A percentile compares a stretch with the other conserved stretches of the same genome.
Conservation (phyloP, 2,888 invertebrate species). For the Chorisops tibialis region DNA sequence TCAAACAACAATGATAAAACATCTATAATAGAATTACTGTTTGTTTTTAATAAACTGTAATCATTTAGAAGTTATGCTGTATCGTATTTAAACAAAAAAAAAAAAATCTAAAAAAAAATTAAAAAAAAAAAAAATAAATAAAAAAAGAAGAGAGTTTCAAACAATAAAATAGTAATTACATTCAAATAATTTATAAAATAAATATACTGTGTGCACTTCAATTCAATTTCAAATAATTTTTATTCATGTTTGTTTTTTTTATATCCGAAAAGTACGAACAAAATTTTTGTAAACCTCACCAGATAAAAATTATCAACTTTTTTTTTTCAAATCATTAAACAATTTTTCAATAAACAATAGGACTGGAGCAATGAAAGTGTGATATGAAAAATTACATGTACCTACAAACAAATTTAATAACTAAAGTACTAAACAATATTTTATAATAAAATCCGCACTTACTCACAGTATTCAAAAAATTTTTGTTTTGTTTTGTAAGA, state of each 20-base stretch:
- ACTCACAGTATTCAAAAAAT: no score
- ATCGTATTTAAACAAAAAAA: constrained; percentile 33
- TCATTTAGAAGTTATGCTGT: constrained; percentile 35
- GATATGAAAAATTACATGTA: no score
- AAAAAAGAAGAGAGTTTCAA: constrained; percentile 7
- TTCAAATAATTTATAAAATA: background rate
- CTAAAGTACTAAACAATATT: no score
- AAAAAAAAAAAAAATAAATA: constrained; percentile 16
- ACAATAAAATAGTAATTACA: background rate
- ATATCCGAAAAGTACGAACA: no score
- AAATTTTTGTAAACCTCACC: no score
- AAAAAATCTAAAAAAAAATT: constrained; percentile 25
- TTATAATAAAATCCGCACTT: no score
- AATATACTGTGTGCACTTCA: background rate
- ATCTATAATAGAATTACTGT: background rate
- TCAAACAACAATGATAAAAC: no score
- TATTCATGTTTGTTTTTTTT: background rate
- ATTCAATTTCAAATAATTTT: constrained; percentile 12
- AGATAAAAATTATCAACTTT: no score
- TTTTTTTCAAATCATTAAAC: background rate
- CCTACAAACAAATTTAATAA: no score
- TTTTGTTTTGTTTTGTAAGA: no score
- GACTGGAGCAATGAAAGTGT: no score
- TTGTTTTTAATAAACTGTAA: constrained; percentile 3
- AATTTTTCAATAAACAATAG: background rate